A percentile compares a stretch with the other conserved stretches of the same genome.
Evolutionary conservation across 2,888 invertebrate species (phyloP).

Genomic region (Agonopterix arenella): DNA sequence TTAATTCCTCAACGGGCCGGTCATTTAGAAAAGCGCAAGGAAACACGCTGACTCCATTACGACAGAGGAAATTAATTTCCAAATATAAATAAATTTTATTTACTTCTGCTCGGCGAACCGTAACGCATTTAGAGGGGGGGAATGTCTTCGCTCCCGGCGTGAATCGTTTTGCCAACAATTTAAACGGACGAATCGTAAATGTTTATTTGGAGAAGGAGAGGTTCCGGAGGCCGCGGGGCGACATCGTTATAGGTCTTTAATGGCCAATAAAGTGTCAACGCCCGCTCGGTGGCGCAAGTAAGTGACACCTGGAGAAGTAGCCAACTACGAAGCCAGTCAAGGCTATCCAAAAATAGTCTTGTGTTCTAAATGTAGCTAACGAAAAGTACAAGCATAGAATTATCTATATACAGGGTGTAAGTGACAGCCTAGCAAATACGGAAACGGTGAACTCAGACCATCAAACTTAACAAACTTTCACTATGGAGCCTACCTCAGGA

Average conservation of each 20-base stretch:
- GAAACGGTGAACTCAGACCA: too few relatives aligned
- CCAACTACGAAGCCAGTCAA: conserved; percentile 3
- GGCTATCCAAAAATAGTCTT: not conserved
- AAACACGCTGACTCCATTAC: conserved; percentile 49
- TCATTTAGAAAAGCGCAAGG: conserved; percentile 41
- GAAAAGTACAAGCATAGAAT: too few relatives aligned
- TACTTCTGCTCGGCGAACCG: conserved; percentile 63
- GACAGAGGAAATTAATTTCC: conserved; percentile 59
- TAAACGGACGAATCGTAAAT: conserved; percentile 67
- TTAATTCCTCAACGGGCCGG: conserved; percentile 24
- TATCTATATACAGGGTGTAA: too few relatives aligned
- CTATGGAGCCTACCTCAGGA: too few relatives aligned
- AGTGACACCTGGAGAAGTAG: conserved; percentile 49
- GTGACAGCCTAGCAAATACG: too few relatives aligned
- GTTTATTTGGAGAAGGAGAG: conserved; percentile 61
- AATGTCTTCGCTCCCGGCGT: conserved; percentile 42
- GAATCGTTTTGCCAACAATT: conserved; percentile 70
- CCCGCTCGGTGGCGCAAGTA: conserved; percentile 46
- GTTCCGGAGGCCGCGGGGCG: conserved; percentile 52
- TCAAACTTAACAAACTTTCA: too few relatives aligned
- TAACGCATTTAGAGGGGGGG: conserved; percentile 58
- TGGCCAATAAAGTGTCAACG: conserved; percentile 70
- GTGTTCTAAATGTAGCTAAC: too few relatives aligned
- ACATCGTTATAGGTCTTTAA: conserved; percentile 68
- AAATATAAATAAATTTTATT: conserved; percentile 72